A percentile compares a stretch with the other conserved stretches of the same genome.
Evolutionary conservation across 2,888 invertebrate genomes (phyloP).

Genomic region (Leptopilina drosophilae): DNA sequence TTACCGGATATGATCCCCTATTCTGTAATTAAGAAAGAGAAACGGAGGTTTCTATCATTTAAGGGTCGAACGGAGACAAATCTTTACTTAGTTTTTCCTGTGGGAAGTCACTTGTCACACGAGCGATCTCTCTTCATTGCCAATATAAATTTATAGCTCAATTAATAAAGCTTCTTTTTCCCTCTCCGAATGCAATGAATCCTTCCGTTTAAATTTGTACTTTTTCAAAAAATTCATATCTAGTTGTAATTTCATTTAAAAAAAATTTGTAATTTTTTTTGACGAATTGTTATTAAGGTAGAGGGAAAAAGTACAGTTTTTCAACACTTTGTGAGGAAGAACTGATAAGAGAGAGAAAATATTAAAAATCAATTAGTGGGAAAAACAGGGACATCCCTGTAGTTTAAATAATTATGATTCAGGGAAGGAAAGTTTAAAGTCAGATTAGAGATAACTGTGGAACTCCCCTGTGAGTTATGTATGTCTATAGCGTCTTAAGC

Average conservation of each 20-base stretch:
- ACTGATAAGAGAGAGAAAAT: too few relatives aligned
- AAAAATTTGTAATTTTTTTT: too few relatives aligned
- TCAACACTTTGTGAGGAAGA: too few relatives aligned
- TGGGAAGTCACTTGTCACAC: conserved; percentile 2
- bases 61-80: conserved; percentile 29
- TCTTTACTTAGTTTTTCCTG: conserved; percentile 1
- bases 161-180: not conserved
- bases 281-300: too few relatives aligned
- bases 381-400: conserved; percentile 2
- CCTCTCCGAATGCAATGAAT: not conserved
- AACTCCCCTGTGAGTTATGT: not conserved
- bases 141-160: not conserved
- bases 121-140: conserved; percentile 12
- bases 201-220: too few relatives aligned
- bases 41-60: not conserved
- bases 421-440: not conserved
- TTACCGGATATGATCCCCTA: conserved; percentile 16
- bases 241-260: too few relatives aligned
- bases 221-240: too few relatives aligned
- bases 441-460: conserved; percentile 1
- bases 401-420: not conserved
- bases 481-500: not conserved
- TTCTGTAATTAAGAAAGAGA: conserved; percentile 17
- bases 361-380: too few relatives aligned
- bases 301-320: too few relatives aligned